These are phyloP conservation scores for Catostomus latipinnis DNA, from an alignment of 2,797 vertebrate genomes.

Conservation along the genomic window DNA sequence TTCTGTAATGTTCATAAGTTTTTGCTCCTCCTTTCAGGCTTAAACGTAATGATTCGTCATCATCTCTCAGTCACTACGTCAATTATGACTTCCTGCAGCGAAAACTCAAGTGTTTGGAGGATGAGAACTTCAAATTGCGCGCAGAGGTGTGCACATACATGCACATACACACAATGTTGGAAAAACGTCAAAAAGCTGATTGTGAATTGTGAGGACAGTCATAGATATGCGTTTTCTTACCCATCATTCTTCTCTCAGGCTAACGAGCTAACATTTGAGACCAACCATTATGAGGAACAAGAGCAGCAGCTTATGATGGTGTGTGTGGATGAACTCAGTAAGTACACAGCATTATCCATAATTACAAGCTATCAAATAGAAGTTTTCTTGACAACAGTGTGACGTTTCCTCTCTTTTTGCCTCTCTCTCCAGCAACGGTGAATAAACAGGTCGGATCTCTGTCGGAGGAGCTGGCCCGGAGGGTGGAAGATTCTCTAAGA, in stretches of 20 bases:
- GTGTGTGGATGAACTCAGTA: slow-evolving; percentile 91
- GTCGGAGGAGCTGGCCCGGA: slow-evolving; percentile 85
- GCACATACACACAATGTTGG: neutral
- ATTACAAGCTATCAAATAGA: neutral
- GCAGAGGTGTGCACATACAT: slow-evolving; percentile 74
- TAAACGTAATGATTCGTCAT: slow-evolving; percentile 78
- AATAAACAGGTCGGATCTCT: slow-evolving; percentile 84
- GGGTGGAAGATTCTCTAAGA: slow-evolving; percentile 79
- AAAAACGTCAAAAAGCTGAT: neutral
- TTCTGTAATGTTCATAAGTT: neutral
- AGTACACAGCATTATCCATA: slow-evolving; percentile 56
- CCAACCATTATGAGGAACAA: slow-evolving; percentile 86
- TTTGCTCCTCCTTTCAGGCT: slow-evolving; percentile 70
- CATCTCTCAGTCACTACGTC: slow-evolving; percentile 78
- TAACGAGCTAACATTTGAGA: slow-evolving; percentile 79
- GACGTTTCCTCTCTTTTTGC: neutral
- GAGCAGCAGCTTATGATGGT: slow-evolving; percentile 93
- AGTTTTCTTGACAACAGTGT: neutral
- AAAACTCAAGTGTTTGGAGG: slow-evolving; percentile 86
- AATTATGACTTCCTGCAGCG: slow-evolving; percentile 88
- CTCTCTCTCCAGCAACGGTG: slow-evolving; percentile 77
- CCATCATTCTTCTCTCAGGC: slow-evolving; percentile 73
- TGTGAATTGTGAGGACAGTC: neutral
- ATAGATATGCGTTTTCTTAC: neutral
- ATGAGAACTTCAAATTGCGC: slow-evolving; percentile 87